Conservation (phyloP, 2,888 invertebrate genomes). For the Trachelus stipa region DNA sequence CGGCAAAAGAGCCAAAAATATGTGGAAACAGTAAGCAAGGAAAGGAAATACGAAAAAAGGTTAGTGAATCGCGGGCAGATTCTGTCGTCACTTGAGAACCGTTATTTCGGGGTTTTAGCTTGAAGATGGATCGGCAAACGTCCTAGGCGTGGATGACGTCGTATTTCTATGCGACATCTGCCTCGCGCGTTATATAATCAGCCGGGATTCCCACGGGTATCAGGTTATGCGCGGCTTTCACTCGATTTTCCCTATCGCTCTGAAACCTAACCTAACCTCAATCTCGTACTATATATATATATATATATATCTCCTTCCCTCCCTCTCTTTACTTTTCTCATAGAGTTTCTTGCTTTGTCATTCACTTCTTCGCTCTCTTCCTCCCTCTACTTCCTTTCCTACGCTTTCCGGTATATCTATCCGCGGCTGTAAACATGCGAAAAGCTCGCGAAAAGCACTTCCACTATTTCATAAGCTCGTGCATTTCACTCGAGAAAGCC, state of each 20-base stretch:
- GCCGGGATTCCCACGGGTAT: constrained; percentile 23
- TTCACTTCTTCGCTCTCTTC: neutral
- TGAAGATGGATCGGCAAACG: constrained; percentile 20
- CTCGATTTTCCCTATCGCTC: constrained; percentile 11
- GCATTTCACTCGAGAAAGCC: neutral
- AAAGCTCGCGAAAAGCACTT: neutral
- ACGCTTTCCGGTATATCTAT: neutral
- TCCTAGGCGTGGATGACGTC: constrained; percentile 18
- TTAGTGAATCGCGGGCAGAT: neutral
- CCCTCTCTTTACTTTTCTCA: too few relatives aligned
- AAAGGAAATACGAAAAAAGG: neutral
- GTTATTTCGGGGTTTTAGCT: constrained; percentile 5
- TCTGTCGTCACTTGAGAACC: neutral
- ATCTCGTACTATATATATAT: too few relatives aligned
- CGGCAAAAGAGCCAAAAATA: constrained; percentile 13
- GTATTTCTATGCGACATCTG: constrained; percentile 21
- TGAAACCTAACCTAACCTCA: neutral
- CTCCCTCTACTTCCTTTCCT: neutral
- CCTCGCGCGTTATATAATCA: constrained; percentile 20
- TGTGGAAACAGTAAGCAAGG: constrained; percentile 18
- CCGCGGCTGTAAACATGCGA: neutral
- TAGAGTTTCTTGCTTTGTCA: too few relatives aligned
- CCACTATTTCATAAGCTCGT: neutral
- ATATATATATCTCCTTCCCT: too few relatives aligned
- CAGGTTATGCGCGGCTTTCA: constrained; percentile 16